These are phyloP conservation scores for Lasioglossum morio DNA, from an alignment of 2,888 invertebrate species.

Conservation along the genomic window DNA sequence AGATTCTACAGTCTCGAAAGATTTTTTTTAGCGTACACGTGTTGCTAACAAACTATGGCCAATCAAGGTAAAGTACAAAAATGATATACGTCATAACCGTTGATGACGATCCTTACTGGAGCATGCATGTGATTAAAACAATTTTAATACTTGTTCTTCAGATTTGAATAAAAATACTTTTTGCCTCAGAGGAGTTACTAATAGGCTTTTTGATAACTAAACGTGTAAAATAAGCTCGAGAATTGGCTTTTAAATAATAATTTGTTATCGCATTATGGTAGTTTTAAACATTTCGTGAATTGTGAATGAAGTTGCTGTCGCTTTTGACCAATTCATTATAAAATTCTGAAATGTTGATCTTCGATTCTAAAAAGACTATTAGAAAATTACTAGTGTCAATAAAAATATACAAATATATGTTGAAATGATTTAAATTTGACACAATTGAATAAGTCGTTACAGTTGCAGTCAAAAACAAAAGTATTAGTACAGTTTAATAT, in stretches of 20 bases:
- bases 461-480: not conserved
- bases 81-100: not conserved
- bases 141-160: too few relatives aligned
- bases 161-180: too few relatives aligned
- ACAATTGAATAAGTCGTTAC: not conserved
- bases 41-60: not conserved
- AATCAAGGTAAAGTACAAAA: not conserved
- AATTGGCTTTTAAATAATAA: not conserved
- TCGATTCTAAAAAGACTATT: not conserved
- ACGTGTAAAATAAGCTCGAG: too few relatives aligned
- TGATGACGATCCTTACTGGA: too few relatives aligned
- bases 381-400: not conserved
- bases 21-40: not conserved
- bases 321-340: not conserved
- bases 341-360: not conserved
- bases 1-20: not conserved
- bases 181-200: too few relatives aligned
- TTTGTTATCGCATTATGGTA: too few relatives aligned
- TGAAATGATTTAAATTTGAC: not conserved
- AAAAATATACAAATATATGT: not conserved
- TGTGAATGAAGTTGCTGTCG: not conserved
- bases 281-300: too few relatives aligned
- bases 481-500: not conserved
- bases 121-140: too few relatives aligned
- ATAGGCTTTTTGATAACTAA: too few relatives aligned